Conservation (phyloP, 2,888 invertebrate genomes). For the Antheraea assamensis region DNA sequence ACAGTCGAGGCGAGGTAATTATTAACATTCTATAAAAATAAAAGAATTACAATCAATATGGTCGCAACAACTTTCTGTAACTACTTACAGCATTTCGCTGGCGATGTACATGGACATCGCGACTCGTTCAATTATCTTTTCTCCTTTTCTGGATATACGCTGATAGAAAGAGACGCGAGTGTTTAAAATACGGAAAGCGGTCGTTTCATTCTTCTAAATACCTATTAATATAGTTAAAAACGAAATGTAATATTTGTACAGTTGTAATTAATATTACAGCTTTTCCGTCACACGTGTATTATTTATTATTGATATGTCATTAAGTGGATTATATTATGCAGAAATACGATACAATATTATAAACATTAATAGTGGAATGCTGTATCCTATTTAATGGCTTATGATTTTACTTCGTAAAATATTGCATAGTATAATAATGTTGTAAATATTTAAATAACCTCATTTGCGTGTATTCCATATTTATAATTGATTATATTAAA, state of each 20-base stretch:
- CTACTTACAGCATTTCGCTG: neutral
- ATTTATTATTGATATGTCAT: neutral
- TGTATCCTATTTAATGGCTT: neutral
- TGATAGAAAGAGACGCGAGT: neutral
- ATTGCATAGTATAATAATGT: neutral
- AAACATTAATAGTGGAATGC: neutral
- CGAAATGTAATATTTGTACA: conserved; percentile 1
- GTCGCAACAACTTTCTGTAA: neutral
- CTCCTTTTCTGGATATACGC: neutral
- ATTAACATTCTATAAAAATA: no score
- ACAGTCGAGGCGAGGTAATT: no score
- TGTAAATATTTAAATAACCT: neutral
- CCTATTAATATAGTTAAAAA: neutral
- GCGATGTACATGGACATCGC: neutral
- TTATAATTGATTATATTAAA: neutral
- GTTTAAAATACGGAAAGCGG: neutral
- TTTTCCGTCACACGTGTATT: neutral
- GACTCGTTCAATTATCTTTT: neutral
- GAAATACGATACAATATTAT: neutral
- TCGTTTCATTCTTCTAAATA: neutral
- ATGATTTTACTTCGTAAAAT: neutral
- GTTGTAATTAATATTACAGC: neutral
- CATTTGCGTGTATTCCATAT: neutral
- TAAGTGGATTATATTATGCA: neutral
- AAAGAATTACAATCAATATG: no score